Evolutionary conservation across 1,140 invertebrate species (phyloP), one percentile per base, ranked within the genome.

Genomic region (Lordiphosa clarofinis): DNA sequence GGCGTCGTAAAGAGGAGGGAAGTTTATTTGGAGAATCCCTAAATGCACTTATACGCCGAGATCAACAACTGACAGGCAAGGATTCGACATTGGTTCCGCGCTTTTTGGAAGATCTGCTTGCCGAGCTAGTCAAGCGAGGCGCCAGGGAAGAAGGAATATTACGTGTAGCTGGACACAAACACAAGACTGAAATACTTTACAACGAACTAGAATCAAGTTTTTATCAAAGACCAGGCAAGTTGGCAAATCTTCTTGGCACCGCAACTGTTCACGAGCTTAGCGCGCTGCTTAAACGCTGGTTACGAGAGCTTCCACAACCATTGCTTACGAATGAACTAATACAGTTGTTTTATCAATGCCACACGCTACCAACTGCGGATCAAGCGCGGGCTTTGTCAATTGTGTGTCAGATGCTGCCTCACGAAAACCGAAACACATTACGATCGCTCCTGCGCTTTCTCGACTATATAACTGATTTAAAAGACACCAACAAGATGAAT

Each of bases 271-370:
- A 96, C 87, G 95, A 96, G 86, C 90, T 96, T 8, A 93, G 94
- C 38, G 94, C 94, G 4, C 90, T 95, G 38, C 91, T 95, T 65
- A 96, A 96, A 89, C 93, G 94, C 57, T 92, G 95, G 72, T 88
- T 96, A 47, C 91, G 95, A 12, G 94, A 95, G 88, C 89, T 96
- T 70, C 96, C 96, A 10, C 93, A 95, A 75, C 95, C 96, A 28
- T 91, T 97, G 42, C 92, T 97, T 36, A 95, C 94, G 3, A 92
- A 94, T 60, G 94, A 97, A 84, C 92, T 97, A 43, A 94, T 97
- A 79, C 93, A 96, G 64, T 93, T 96, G 31, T 98, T 97, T 91
- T 95, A 96, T 91, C 95, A 96, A 90, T 94, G 94, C 62, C 94
- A 96, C 86, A 92, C 90, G 35, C 87, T 94, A 56, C 88, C 91